Conservation (phyloP, 2,797 vertebrate genomes). For the Darevskia nairensis region DNA sequence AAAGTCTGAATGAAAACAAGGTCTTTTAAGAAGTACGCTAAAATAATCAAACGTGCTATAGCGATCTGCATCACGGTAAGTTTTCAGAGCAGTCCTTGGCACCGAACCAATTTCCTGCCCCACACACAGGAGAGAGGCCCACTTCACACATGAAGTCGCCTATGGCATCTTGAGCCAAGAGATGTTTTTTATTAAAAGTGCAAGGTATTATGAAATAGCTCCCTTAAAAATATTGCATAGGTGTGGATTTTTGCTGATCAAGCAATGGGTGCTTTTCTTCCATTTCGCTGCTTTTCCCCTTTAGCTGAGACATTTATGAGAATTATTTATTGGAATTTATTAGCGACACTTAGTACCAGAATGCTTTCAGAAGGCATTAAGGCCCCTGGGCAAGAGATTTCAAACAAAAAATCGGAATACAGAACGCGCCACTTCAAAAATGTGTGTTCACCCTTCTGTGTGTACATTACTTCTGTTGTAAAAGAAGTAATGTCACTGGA, state of each 20-base stretch:
- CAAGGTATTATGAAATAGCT: neutral
- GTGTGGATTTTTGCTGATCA: constrained; percentile 17
- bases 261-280: neutral
- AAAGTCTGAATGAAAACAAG: neutral
- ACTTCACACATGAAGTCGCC: neutral
- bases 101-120: neutral
- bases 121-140: neutral
- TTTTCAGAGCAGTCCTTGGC: neutral
- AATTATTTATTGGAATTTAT: constrained; percentile 33
- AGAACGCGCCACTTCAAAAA: neutral
- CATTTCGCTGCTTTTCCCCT: neutral
- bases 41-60: neutral
- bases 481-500: neutral
- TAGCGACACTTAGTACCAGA: neutral
- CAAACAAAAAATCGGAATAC: constrained; percentile 26
- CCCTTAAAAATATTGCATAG: neutral
- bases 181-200: neutral
- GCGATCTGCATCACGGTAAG: neutral
- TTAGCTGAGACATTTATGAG: constrained; percentile 7
- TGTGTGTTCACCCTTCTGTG: too few species aligned
- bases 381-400: neutral
- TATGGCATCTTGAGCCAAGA: neutral
- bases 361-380: constrained; percentile 4
- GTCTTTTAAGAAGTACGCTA: neutral
- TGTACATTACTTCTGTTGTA: neutral